Evolutionary conservation across 2,888 invertebrate genomes (phyloP), one percentile per base, ranked within the genome.

Genomic region (Melieria crassipennis): DNA sequence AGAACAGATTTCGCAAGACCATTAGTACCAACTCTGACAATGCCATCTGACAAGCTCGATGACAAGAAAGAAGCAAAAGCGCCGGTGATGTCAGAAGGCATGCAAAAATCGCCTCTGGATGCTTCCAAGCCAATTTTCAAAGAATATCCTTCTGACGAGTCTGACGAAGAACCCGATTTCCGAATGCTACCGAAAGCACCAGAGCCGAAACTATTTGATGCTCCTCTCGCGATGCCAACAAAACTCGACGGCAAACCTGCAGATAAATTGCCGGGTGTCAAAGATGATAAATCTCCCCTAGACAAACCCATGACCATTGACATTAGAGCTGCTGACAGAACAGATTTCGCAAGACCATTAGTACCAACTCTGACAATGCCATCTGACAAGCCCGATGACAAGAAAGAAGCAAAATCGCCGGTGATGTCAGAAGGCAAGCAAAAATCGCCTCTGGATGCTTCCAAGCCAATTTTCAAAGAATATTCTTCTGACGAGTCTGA

Each of bases 41-140:
- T 13, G 46, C 45, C 46, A 62, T 6, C 11, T 43, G 62, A 62
- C 62, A 62, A 45, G n/a, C 62, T 1, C 10, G 45, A 62, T 5
- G 62, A 62, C 13, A 43, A n/a, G 6, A 52, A 65, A 11, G 30
- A 52, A 52, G 45, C n/a, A 7, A 45, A 55, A 55, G 45, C 55
- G 7, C 65, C 45, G 45, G 0, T 50, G 2, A 3, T 10, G 11
- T 11, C 50, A 50, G 50, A 50, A 10, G 50, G 11, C 11, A 50
- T 3, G 11, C 50, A 9, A 2, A 50, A 50, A 3, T 3, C 50
- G 2, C 50, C 50, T 11, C 50, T 9, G 11, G 9, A 50, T 50
- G 50, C 50, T 3, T 50, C 11, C 10, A 50, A 50, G 11, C 50
- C 50, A 50, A 11, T 50, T 50, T 50, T 11, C 11, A 50, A 11